Conservation (phyloP, 2,113 vertebrate genomes). For the Eira barbara region DNA sequence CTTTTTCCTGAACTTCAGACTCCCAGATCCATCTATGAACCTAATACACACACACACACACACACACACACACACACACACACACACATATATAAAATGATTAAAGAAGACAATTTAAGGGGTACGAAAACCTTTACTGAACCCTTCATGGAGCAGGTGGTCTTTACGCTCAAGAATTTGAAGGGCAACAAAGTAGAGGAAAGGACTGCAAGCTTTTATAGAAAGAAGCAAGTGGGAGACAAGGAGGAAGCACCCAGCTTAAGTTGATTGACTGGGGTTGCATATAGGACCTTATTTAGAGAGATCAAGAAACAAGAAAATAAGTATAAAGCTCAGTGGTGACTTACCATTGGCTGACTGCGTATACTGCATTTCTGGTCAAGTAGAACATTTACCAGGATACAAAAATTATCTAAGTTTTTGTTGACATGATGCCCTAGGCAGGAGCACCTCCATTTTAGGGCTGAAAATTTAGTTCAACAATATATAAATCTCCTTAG, state of each 20-base stretch:
- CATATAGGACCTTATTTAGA: no score
- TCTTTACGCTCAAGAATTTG: not conserved
- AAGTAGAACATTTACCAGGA: not conserved
- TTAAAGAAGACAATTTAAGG: not conserved
- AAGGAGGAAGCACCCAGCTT: not conserved
- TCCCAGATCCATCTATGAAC: not conserved
- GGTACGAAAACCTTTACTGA: not conserved
- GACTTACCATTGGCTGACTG: not conserved
- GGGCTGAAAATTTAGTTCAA: not conserved
- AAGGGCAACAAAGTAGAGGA: not conserved
- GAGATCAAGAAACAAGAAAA: not conserved
- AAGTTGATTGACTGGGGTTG: not conserved
- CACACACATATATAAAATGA: not conserved
- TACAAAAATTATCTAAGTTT: not conserved
- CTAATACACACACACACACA: not conserved
- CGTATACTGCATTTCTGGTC: not conserved
- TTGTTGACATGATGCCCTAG: not conserved
- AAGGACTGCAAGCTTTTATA: not conserved
- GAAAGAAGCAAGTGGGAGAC: not conserved
- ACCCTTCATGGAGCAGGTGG: not conserved
- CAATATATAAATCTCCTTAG: not conserved
- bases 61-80: fast-evolving
- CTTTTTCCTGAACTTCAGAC: not conserved
- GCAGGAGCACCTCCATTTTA: not conserved
- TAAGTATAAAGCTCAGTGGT: not conserved